phyloP scores from a whole-genome alignment of 2,113 vertebrate species.

The Glaucomys volans region DNA sequence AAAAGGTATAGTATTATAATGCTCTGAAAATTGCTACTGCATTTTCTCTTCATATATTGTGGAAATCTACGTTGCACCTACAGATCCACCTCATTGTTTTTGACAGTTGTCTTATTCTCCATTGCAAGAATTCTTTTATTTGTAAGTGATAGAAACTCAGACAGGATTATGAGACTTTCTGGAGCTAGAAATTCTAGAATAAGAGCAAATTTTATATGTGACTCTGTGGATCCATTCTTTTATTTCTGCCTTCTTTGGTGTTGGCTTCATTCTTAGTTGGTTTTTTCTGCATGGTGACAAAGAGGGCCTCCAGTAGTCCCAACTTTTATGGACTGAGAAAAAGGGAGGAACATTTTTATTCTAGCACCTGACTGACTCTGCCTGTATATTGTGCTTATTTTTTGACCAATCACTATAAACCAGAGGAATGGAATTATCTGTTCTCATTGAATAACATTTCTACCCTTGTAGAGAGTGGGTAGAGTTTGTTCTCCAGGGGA shows the following conservation, averaged over 20 bases:
- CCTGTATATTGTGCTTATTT: not conserved
- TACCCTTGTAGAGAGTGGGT: not conserved
- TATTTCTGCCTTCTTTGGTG: not conserved
- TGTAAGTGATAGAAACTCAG: not conserved
- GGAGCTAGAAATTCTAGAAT: not conserved
- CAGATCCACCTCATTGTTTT: not conserved
- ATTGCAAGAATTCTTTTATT: not conserved
- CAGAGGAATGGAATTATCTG: not conserved
- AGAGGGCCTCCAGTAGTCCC: not conserved
- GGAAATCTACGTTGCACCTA: not conserved
- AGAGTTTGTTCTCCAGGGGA: not conserved
- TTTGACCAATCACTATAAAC: not conserved
- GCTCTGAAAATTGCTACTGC: not conserved
- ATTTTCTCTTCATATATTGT: not conserved
- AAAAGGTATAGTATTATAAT: not conserved
- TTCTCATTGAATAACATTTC: not conserved
- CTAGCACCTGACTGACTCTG: not conserved
- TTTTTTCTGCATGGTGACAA: not conserved
- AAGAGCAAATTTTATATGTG: not conserved
- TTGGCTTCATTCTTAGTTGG: not conserved
- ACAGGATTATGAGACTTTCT: not conserved
- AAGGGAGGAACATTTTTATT: not conserved
- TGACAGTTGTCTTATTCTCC: not conserved
- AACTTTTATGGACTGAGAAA: not conserved
- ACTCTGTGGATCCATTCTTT: not conserved